A percentile compares a stretch with the other conserved stretches of the same genome.
These are phyloP conservation scores for Apotomis turbidana DNA, from an alignment of 2,888 invertebrate species.

Conservation along the genomic window DNA sequence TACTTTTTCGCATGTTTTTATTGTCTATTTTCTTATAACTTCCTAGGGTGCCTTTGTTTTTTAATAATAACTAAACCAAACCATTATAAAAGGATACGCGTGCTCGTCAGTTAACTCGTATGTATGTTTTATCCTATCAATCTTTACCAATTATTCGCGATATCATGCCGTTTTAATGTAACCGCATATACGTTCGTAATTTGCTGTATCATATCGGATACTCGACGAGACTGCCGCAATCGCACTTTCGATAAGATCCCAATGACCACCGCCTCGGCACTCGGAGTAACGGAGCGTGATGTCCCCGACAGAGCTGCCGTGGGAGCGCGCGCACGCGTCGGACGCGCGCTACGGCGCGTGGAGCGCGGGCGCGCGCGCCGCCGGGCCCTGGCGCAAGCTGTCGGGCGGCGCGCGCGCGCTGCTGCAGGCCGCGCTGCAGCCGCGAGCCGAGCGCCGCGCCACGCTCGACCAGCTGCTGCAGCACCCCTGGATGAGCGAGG, in stretches of 20 bases:
- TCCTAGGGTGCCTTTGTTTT: not conserved
- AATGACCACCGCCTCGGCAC: not conserved
- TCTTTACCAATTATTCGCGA: too few species aligned
- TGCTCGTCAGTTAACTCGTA: not conserved
- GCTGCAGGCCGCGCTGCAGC: slow-evolving; percentile 88
- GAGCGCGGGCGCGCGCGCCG: slow-evolving; percentile 45
- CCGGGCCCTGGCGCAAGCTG: slow-evolving; percentile 89
- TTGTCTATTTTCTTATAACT: not conserved
- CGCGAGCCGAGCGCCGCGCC: slow-evolving; percentile 86
- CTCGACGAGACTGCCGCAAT: too few species aligned
- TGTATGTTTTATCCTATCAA: too few species aligned
- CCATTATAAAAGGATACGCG: not conserved
- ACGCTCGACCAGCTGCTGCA: slow-evolving; percentile 87
- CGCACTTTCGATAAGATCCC: too few species aligned
- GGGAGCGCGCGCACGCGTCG: slow-evolving; percentile 91
- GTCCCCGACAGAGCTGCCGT: slow-evolving; percentile 91
- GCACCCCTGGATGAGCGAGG: slow-evolving; percentile 87
- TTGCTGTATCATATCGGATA: too few species aligned
- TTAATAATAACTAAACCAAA: not conserved
- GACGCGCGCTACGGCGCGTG: slow-evolving; percentile 85
- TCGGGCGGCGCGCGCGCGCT: slow-evolving; percentile 89
- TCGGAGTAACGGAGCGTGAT: not conserved
- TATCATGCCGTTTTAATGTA: too few species aligned
- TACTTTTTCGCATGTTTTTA: slow-evolving; percentile 12
- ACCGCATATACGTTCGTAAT: too few species aligned